phyloP scores from a whole-genome alignment of 2,113 vertebrate species.

The Gambusia holbrooki region DNA sequence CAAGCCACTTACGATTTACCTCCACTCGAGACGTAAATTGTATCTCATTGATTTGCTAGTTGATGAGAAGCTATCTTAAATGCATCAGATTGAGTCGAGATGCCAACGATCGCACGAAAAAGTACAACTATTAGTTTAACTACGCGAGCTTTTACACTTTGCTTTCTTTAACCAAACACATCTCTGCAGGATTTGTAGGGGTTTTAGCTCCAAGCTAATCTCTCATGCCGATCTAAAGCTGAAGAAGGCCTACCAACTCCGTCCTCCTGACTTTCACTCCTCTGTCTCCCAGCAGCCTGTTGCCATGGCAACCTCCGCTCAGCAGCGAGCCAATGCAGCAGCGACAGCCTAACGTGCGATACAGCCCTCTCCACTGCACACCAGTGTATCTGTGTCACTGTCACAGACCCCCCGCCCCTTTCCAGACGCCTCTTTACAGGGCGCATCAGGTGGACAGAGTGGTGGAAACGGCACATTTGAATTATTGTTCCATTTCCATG shows the following conservation, averaged over 20 bases:
- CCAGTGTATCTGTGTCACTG: constrained; percentile 61
- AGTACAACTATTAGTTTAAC: constrained; percentile 26
- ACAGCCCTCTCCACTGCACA: constrained; percentile 63
- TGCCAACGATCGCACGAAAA: constrained; percentile 39
- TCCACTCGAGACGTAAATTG: too few species aligned
- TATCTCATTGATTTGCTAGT: too few species aligned
- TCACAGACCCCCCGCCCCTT: constrained; percentile 45
- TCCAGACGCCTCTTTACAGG: constrained; percentile 24
- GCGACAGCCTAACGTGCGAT: constrained; percentile 65
- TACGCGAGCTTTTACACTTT: constrained; percentile 35
- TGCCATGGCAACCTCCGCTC: constrained; percentile 76
- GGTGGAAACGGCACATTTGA: constrained; percentile 25
- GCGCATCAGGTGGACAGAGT: constrained; percentile 17
- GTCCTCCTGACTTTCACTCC: constrained; percentile 64
- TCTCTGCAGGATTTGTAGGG: constrained; percentile 45
- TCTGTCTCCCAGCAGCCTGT: constrained; percentile 75
- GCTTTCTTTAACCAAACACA: constrained; percentile 45
- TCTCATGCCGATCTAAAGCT: constrained; percentile 69
- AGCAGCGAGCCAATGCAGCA: constrained; percentile 66
- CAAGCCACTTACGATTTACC: too few species aligned
- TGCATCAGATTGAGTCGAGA: too few species aligned
- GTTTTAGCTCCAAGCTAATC: constrained; percentile 69
- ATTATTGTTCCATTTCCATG: constrained; percentile 4
- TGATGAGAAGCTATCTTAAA: too few species aligned
- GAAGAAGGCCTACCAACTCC: constrained; percentile 72